phyloP scores from a whole-genome alignment of 2,797 vertebrate genomes.

The Meriones psammophilus region DNA sequence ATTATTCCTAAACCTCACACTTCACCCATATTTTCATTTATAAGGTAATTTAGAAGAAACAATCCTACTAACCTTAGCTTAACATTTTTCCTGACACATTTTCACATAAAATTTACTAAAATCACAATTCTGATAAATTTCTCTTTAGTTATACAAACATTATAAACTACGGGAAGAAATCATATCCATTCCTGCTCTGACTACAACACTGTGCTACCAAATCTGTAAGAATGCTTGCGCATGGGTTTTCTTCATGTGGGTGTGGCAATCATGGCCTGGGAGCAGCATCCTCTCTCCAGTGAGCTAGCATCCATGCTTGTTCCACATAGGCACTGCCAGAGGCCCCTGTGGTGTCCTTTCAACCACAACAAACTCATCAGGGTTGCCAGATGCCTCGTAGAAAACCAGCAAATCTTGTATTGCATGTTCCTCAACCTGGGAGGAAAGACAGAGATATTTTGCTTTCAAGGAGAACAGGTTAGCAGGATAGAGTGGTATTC shows the following conservation, averaged over 20 bases:
- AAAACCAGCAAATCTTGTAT: constrained; percentile 96
- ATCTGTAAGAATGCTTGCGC: constrained; percentile 67
- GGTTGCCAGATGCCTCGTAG: constrained; percentile 94
- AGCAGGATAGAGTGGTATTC: constrained; percentile 8
- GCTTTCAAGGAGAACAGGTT: constrained; percentile 12
- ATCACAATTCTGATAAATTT: constrained; percentile 75
- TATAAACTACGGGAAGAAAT: constrained; percentile 77
- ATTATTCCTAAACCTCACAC: constrained; percentile 78
- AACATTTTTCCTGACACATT: constrained; percentile 75
- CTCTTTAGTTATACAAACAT: constrained; percentile 79
- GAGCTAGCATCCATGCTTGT: constrained; percentile 92
- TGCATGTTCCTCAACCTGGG: constrained; percentile 96
- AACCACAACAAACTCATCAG: constrained; percentile 96
- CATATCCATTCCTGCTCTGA: constrained; percentile 60
- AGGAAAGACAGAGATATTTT: constrained; percentile 57
- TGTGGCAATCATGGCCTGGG: constrained; percentile 61
- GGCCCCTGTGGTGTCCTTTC: constrained; percentile 95
- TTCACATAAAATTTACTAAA: constrained; percentile 79
- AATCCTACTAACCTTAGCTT: constrained; percentile 68
- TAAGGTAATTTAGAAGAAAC: constrained; percentile 73
- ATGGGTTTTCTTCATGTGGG: constrained; percentile 42
- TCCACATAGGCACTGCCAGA: constrained; percentile 95
- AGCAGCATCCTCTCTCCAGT: constrained; percentile 32
- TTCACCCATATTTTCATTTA: constrained; percentile 71
- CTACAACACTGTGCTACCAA: constrained; percentile 66